Evolutionary conservation across 2,113 vertebrate species (phyloP), one percentile per base, ranked within the genome.

Genomic region (Tenebrosternarchus preto): DNA sequence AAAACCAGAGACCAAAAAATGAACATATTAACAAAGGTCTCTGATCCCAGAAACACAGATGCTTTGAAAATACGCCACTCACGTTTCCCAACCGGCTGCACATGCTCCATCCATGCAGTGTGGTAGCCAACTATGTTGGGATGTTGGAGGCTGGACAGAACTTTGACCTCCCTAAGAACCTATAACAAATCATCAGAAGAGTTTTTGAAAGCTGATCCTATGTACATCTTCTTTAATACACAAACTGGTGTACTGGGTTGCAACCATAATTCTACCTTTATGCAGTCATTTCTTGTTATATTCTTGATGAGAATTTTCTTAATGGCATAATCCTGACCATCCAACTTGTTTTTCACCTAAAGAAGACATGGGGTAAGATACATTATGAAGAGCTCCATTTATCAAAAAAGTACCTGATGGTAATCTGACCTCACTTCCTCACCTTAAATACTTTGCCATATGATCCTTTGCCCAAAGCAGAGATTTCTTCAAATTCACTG

Each of bases 381-480:
- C 20, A 43, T 63, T 50, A 46, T 8, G 16, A 33, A 19, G 33
- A 36, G 1, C 33, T 55, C 36, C 24, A 71, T 27, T 55, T 71
- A 73, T 27, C 0, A 33, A 20, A 15, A 74, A 3, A 46, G 29
- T 33, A 9, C 0, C 0, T 56, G 12, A 15, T 33, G 50, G 6
- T 22, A 24, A 39, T 39, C 19, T 64, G 0, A 20, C 72, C 60
- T 16, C 20, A 56, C 20, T 59, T 12, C 25, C 36, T 68, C 90
- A 99, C 98, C 95, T 97, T 98, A 86, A 93, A 98, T 0, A 99
- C 98, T 87, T 95, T 94, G 73, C 98, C 98, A 20, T 99, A 98
- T 9, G 96, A 94, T 79, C 97, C 98, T 94, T 93, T 96, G 77
- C 98, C 98, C 29, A 99, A 89, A 76, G 90, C 84, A 46, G 91